These are phyloP conservation scores for Octonoba sinensis DNA, from an alignment of 2,888 invertebrate genomes.

Conservation along the genomic window DNA sequence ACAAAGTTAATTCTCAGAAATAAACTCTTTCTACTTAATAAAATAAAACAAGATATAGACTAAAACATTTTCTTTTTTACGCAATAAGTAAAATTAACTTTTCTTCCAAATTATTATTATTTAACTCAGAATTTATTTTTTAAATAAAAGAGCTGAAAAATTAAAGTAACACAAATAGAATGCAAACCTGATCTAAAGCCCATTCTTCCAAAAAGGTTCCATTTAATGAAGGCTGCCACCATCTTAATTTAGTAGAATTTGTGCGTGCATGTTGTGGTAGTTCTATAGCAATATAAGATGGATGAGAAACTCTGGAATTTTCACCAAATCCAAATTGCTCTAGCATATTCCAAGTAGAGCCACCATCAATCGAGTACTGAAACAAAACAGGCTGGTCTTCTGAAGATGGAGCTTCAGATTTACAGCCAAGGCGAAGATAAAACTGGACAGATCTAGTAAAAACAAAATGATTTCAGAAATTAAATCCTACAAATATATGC, in stretches of 20 bases:
- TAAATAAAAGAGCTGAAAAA: no score
- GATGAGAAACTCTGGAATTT: constrained; percentile 63
- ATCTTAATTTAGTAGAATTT: constrained; percentile 69
- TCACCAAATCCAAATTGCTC: constrained; percentile 70
- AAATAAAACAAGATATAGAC: no score
- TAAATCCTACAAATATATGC: background rate
- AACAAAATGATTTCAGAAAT: background rate
- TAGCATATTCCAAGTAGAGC: constrained; percentile 71
- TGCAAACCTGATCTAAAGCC: constrained; percentile 72
- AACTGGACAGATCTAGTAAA: constrained; percentile 71
- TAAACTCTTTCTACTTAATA: no score
- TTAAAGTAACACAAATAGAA: no score
- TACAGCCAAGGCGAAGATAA: constrained; percentile 70
- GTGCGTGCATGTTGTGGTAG: constrained; percentile 69
- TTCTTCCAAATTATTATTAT: no score
- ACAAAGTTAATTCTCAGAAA: no score
- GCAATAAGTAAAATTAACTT: no score
- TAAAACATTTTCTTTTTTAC: no score
- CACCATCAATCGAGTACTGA: constrained; percentile 72
- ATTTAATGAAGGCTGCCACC: constrained; percentile 70
- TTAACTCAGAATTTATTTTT: no score
- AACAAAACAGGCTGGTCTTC: constrained; percentile 70
- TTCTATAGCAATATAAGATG: constrained; percentile 69
- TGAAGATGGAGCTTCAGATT: constrained; percentile 65
- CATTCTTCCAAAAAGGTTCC: constrained; percentile 70